Evolutionary conservation across 2,797 vertebrate species (phyloP).

Genomic region (Taenioides sp.): DNA sequence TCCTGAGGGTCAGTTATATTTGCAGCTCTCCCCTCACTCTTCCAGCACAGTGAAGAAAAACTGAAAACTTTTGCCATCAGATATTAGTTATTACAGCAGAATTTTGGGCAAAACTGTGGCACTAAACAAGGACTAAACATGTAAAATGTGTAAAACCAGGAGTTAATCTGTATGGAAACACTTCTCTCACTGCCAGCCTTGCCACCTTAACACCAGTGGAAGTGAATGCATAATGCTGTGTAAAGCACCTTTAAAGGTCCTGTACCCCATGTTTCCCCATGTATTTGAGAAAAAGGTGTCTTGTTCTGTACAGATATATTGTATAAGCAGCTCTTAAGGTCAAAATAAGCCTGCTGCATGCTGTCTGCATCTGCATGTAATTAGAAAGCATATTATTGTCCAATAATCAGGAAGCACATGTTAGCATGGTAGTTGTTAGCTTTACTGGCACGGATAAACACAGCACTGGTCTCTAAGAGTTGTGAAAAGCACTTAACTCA

Average conservation of each 20-base stretch:
- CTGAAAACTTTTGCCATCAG: not conserved
- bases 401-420: too few species aligned
- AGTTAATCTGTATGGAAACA: not conserved
- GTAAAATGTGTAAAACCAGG: not conserved
- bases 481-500: too few species aligned
- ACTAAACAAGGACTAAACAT: not conserved
- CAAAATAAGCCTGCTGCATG: too few species aligned
- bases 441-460: too few species aligned
- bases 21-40: slow-evolving; percentile 9
- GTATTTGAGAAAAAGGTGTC: too few species aligned
- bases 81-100: not conserved
- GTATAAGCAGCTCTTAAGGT: too few species aligned
- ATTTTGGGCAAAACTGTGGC: not conserved
- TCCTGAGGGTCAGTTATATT: slow-evolving; percentile 19
- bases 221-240: not conserved
- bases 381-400: too few species aligned
- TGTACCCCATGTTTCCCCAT: too few species aligned
- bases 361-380: too few species aligned
- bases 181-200: not conserved
- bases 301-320: too few species aligned
- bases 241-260: not conserved
- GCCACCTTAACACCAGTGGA: not conserved
- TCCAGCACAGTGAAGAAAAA: slow-evolving; percentile 10
- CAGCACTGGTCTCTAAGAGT: too few species aligned
- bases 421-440: too few species aligned